Percentiles rank a stretch among this genome's conserved stretches.
These are phyloP conservation scores for Deilephila elpenor DNA, from an alignment of 2,888 invertebrate species.

Conservation along the genomic window DNA sequence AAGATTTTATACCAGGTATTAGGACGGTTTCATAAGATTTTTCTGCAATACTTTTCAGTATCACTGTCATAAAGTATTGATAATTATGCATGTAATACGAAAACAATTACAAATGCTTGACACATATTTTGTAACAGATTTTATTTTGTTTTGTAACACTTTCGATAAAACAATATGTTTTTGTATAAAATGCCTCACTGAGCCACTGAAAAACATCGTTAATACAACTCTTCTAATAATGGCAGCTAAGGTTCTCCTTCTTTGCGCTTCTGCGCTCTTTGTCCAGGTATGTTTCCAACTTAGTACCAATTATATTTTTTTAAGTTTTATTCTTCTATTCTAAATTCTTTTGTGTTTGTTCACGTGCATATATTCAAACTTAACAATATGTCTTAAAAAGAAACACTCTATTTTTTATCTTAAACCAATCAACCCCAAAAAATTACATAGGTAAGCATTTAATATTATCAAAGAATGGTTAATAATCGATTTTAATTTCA, in stretches of 20 bases:
- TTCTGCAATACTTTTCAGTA: slow-evolving; percentile 1
- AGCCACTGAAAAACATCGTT: slow-evolving; percentile 36
- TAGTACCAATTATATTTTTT: not conserved
- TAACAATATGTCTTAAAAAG: too few relatives aligned
- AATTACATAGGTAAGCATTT: not conserved
- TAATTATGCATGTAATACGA: not conserved
- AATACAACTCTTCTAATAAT: slow-evolving; percentile 42
- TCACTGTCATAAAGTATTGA: not conserved
- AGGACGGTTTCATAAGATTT: not conserved
- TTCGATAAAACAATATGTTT: slow-evolving; percentile 13
- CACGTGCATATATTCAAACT: too few relatives aligned
- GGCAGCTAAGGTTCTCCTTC: slow-evolving; percentile 50
- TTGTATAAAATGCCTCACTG: slow-evolving; percentile 8
- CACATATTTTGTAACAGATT: slow-evolving; percentile 9
- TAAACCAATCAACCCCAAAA: too few relatives aligned
- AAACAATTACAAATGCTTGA: slow-evolving; percentile 11
- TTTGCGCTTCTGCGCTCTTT: slow-evolving; percentile 52
- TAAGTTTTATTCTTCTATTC: not conserved
- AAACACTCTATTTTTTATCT: too few relatives aligned
- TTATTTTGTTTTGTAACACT: not conserved
- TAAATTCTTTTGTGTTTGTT: not conserved
- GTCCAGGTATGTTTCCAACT: slow-evolving; percentile 47
- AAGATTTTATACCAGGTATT: not conserved
- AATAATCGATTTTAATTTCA: not conserved
- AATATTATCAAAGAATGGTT: too few relatives aligned